Conservation (phyloP, 1,140 invertebrate species). For the Lordiphosa mommai region DNA sequence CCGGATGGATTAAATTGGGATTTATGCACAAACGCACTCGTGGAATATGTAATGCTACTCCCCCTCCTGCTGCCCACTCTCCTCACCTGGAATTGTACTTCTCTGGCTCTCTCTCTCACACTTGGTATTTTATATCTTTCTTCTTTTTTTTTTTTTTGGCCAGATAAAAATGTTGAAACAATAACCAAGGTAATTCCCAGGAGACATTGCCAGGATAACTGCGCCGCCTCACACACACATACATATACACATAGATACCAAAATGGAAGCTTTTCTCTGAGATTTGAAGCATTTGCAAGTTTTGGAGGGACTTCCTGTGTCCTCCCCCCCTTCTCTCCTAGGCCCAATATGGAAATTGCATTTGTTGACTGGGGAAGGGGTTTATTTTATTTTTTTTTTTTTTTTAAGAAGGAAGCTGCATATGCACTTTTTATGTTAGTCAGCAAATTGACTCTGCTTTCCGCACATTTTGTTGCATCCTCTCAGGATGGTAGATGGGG, state of each 20-base stretch:
- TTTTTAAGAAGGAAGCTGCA: conserved; percentile 6
- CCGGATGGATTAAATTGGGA: conserved; percentile 67
- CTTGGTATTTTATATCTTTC: neutral
- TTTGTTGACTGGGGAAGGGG: conserved; percentile 5
- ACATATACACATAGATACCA: neutral
- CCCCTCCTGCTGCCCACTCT: neutral
- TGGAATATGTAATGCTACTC: conserved; percentile 33
- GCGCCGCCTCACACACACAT: conserved; percentile 8
- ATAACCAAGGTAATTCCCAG: conserved; percentile 66
- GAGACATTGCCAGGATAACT: conserved; percentile 47
- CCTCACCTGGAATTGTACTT: neutral
- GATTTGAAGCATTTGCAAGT: conserved; percentile 51
- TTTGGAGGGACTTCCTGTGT: neutral
- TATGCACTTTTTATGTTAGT: conserved; percentile 55
- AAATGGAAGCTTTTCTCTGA: conserved; percentile 26
- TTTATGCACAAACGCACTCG: conserved; percentile 66
- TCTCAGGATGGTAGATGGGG: conserved; percentile 13
- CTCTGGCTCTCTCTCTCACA: neutral
- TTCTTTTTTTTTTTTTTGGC: conserved; percentile 17
- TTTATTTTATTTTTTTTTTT: neutral
- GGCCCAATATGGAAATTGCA: conserved; percentile 45
- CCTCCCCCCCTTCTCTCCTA: conserved; percentile 6
- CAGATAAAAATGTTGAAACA: conserved; percentile 70
- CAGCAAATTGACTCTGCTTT: conserved; percentile 59
- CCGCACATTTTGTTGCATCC: conserved; percentile 53